Percentiles rank a stretch among this genome's conserved stretches.
Conservation (phyloP, 1,140 invertebrate species). For the Drosophila yakuba region DNA sequence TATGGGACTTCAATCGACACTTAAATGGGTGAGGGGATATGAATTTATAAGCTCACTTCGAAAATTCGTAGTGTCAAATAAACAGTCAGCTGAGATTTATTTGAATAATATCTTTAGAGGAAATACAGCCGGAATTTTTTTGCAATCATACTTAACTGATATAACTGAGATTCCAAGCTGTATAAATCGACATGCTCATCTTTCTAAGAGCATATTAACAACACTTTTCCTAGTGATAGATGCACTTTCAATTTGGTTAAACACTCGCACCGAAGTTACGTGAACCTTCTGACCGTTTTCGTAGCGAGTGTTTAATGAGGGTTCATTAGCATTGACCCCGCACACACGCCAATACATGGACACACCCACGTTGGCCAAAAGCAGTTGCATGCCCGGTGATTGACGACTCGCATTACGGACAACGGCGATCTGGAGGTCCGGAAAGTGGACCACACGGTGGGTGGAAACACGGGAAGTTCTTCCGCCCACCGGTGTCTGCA, state of each 20-base stretch:
- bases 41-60: background rate
- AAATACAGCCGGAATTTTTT: too few species aligned
- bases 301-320: conserved; percentile 65
- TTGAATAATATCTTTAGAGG: background rate
- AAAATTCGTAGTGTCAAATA: background rate
- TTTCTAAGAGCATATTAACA: background rate
- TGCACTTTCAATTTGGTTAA: conserved; percentile 15
- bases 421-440: background rate
- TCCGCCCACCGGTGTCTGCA: conserved; percentile 38
- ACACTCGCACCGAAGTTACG: conserved; percentile 9
- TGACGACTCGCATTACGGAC: conserved; percentile 70
- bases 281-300: conserved; percentile 47
- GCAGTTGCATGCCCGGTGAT: conserved; percentile 85
- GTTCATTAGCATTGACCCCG: conserved; percentile 69
- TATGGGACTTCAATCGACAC: conserved; percentile 38
- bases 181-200: background rate
- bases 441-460: background rate
- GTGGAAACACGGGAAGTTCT: background rate
- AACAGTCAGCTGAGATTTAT: background rate
- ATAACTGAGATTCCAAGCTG: too few species aligned
- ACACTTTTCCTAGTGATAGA: background rate
- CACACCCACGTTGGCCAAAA: conserved; percentile 17
- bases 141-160: too few species aligned
- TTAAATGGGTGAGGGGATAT: background rate
- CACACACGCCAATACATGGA: conserved; percentile 2